phyloP scores from a whole-genome alignment of 2,797 vertebrate genomes.

The Phrynocephalus forsythii region DNA sequence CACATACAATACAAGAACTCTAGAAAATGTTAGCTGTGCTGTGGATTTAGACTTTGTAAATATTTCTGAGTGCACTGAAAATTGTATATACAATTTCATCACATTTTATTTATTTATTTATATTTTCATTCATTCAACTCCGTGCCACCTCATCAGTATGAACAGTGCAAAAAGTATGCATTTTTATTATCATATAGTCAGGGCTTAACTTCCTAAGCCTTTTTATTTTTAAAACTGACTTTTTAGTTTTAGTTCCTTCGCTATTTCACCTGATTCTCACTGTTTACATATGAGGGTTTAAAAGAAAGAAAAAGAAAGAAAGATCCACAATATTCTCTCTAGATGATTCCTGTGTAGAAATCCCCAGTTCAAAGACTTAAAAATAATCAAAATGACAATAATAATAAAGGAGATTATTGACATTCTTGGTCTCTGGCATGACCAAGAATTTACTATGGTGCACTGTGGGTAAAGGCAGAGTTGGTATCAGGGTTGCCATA shows the following conservation, averaged over 20 bases:
- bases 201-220: slow-evolving; percentile 34
- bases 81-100: not conserved
- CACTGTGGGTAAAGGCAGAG: not conserved
- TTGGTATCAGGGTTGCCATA: not conserved
- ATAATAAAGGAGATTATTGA: not conserved
- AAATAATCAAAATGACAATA: slow-evolving; percentile 52
- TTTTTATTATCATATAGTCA: not conserved
- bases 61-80: not conserved
- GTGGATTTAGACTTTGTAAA: not conserved
- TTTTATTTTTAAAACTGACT: slow-evolving; percentile 28
- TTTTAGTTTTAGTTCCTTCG: slow-evolving; percentile 39
- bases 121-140: too few species aligned
- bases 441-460: not conserved
- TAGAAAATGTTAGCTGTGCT: not conserved
- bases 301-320: too few species aligned
- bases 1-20: not conserved
- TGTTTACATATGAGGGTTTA: not conserved
- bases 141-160: too few species aligned
- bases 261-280: not conserved
- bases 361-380: slow-evolving; percentile 55
- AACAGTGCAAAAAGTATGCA: not conserved
- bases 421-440: not conserved
- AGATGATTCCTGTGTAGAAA: slow-evolving; percentile 31
- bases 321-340: not conserved
- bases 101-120: not conserved